A percentile compares a stretch with the other conserved stretches of the same genome.
These are phyloP conservation scores for Malurus cyaneus DNA, from an alignment of 2,113 vertebrate species.

Conservation along the genomic window DNA sequence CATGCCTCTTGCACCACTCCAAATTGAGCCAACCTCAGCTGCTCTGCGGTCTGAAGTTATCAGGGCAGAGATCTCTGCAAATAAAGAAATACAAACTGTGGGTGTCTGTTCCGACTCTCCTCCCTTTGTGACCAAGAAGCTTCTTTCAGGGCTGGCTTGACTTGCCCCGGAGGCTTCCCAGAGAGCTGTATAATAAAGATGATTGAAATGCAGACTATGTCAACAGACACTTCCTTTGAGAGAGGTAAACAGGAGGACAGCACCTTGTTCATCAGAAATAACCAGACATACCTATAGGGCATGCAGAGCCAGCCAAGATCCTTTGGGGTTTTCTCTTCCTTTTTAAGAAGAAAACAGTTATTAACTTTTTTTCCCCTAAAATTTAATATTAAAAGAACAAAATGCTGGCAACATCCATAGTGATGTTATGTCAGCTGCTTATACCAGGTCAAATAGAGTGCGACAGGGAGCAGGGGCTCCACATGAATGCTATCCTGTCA, in stretches of 20 bases:
- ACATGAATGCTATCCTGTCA: not conserved
- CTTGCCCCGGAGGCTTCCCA: conserved; percentile 54
- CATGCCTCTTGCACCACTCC: not conserved
- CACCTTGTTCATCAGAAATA: conserved; percentile 61
- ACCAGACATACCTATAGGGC: conserved; percentile 67
- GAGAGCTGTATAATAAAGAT: conserved; percentile 48
- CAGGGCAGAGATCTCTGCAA: conserved; percentile 37
- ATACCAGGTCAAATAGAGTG: conserved; percentile 48
- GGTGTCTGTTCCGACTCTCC: not conserved
- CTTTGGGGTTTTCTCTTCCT: conserved; percentile 1
- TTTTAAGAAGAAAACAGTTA: conserved; percentile 31
- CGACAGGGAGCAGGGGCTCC: conserved; percentile 19
- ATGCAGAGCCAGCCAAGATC: conserved; percentile 15
- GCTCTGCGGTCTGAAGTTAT: conserved; percentile 20
- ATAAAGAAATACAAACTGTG: conserved; percentile 30
- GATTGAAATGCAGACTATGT: conserved; percentile 61
- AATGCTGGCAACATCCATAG: not conserved
- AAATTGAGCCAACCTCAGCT: not conserved
- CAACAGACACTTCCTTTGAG: conserved; percentile 70
- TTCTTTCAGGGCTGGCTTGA: conserved; percentile 15
- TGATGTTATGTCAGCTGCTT: conserved; percentile 50
- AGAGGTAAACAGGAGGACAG: conserved; percentile 65
- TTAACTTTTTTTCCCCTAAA: not conserved
- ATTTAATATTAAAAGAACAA: conserved; percentile 50
- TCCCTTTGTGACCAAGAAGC: conserved; percentile 16